Evolutionary conservation across 2,113 vertebrate genomes (phyloP).

Genomic region (Zosterops lateralis): DNA sequence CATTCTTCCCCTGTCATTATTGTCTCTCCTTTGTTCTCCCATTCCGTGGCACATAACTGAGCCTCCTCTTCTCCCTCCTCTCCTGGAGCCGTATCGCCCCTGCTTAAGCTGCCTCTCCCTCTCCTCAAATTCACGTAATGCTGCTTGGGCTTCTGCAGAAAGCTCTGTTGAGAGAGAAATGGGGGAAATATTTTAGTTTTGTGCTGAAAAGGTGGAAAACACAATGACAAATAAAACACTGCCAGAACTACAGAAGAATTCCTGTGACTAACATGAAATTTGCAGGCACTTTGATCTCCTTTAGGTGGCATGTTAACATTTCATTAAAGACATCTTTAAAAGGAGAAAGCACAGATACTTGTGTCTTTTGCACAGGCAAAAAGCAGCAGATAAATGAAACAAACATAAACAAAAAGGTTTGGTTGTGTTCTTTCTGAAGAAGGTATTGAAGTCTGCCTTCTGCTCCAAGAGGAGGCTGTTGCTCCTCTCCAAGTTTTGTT

Average conservation of each 20-base stretch:
- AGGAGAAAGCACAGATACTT: not conserved
- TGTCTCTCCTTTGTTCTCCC: conserved; percentile 82
- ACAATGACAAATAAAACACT: not conserved
- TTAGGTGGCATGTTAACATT: conserved; percentile 41
- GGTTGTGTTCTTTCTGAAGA: not conserved
- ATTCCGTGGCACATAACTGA: conserved; percentile 75
- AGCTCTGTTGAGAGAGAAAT: conserved; percentile 79
- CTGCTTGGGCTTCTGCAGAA: conserved; percentile 93
- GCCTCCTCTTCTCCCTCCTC: conserved; percentile 82
- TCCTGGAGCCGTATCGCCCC: conserved; percentile 80
- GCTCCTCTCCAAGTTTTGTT: not conserved
- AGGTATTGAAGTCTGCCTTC: not conserved
- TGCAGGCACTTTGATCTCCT: not conserved
- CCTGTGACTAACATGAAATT: not conserved
- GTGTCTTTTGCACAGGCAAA: not conserved
- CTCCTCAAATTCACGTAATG: conserved; percentile 89
- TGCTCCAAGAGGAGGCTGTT: not conserved
- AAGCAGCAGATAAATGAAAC: not conserved
- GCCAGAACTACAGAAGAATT: not conserved
- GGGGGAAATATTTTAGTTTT: not conserved
- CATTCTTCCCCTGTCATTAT: conserved; percentile 79
- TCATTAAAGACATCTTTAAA: not conserved
- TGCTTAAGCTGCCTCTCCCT: conserved; percentile 88
- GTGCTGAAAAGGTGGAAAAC: not conserved
- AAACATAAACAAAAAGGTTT: not conserved